Conservation (phyloP, 2,113 vertebrate species). For the Neomonachus schauinslandi region DNA sequence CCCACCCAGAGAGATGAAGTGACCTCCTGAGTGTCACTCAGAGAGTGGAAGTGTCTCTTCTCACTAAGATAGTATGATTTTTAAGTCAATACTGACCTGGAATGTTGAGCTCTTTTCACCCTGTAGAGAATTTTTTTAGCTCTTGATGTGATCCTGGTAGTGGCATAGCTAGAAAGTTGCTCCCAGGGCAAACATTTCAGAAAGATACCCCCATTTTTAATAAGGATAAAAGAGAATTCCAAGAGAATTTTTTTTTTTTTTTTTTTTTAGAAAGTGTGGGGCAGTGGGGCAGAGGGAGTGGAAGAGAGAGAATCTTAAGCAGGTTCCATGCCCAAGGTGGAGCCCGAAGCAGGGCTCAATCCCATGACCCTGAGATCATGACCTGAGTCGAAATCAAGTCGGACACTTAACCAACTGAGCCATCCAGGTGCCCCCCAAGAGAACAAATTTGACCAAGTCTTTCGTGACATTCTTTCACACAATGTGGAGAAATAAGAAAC, state of each 20-base stretch:
- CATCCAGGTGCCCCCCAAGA: background rate
- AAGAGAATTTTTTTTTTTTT: background rate
- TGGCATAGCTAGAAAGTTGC: background rate
- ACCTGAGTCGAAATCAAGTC: background rate
- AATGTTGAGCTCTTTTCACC: background rate
- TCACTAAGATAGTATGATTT: background rate
- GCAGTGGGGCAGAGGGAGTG: background rate
- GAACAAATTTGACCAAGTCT: constrained; percentile 6
- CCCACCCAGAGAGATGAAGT: constrained; percentile 2
- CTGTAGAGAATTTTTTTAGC: background rate
- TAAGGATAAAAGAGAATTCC: constrained; percentile 3
- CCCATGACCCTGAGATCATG: background rate
- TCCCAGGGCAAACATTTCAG: constrained; percentile 48
- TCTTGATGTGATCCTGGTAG: background rate
- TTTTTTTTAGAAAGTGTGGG: background rate
- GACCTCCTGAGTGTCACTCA: background rate
- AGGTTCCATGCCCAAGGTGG: background rate
- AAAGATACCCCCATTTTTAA: constrained; percentile 24
- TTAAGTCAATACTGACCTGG: background rate
- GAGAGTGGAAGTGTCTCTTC: background rate
- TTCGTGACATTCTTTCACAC: constrained; percentile 24
- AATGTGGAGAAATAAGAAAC: constrained; percentile 51
- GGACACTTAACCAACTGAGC: background rate
- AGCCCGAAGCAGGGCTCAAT: rapidly evolving
- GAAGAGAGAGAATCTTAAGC: background rate